phyloP scores from a whole-genome alignment of 2,797 vertebrate genomes.

The Schizopygopsis pylzovi region DNA sequence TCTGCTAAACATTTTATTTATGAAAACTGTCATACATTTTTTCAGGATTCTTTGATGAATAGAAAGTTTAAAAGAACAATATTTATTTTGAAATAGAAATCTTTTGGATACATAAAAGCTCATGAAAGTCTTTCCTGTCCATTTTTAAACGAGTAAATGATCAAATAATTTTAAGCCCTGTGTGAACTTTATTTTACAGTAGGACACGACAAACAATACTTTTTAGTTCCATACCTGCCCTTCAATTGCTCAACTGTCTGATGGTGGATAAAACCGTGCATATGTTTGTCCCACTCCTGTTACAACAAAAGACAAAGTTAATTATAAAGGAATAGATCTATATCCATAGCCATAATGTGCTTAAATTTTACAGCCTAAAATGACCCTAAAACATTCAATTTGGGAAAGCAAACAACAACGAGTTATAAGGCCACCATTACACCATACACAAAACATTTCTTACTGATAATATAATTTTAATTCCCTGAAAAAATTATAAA shows the following conservation, averaged over 20 bases:
- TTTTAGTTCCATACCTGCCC: constrained; percentile 61
- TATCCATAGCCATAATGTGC: neutral
- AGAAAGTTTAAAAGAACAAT: neutral
- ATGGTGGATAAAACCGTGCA: constrained; percentile 70
- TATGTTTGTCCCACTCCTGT: constrained; percentile 65
- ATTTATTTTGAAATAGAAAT: neutral
- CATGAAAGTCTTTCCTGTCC: neutral
- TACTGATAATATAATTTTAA: neutral
- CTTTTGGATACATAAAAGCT: neutral
- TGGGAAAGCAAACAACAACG: neutral
- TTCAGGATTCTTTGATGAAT: neutral
- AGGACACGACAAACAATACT: neutral
- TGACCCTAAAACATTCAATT: neutral
- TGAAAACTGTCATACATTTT: neutral
- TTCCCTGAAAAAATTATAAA: neutral
- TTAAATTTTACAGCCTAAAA: neutral
- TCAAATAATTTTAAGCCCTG: neutral
- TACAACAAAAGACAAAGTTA: constrained; percentile 14
- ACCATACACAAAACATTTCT: neutral
- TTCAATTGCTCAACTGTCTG: constrained; percentile 60
- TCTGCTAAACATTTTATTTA: neutral
- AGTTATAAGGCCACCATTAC: neutral
- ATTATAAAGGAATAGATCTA: neutral
- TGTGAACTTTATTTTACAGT: neutral
- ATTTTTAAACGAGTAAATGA: neutral